phyloP scores from a whole-genome alignment of 2,113 vertebrate species.

The Lathamus discolor region DNA sequence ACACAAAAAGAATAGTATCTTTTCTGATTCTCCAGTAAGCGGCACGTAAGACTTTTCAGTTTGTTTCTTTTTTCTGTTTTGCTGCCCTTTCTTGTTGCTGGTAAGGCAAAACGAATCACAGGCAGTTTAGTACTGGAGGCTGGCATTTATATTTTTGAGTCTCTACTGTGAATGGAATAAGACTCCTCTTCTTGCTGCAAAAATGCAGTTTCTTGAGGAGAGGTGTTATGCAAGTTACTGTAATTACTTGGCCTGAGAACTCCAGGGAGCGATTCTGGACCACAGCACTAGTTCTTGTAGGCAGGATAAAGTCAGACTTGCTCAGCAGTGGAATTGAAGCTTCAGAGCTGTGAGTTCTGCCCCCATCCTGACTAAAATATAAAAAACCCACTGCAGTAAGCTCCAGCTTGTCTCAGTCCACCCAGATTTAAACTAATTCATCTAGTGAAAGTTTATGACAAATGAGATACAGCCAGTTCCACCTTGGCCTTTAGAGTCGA shows the following conservation, averaged over 20 bases:
- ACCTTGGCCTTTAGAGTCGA: slow-evolving; percentile 30
- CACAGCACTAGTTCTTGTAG: slow-evolving; percentile 4
- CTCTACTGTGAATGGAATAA: slow-evolving; percentile 1
- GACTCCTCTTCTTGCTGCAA: not conserved
- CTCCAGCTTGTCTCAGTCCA: not conserved
- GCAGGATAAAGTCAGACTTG: not conserved
- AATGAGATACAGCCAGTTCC: slow-evolving; percentile 41
- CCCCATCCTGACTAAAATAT: not conserved
- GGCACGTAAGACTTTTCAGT: not conserved
- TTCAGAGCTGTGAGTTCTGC: not conserved
- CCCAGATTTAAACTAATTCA: slow-evolving; percentile 19
- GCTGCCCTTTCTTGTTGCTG: not conserved
- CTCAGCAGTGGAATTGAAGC: not conserved
- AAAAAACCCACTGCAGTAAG: not conserved
- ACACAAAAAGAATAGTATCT: not conserved
- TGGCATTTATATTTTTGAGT: not conserved
- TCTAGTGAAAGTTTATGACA: slow-evolving; percentile 35
- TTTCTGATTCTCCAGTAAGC: not conserved
- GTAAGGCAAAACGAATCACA: not conserved
- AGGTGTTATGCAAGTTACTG: slow-evolving; percentile 27
- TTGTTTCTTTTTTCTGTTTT: not conserved
- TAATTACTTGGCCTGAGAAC: slow-evolving; percentile 31
- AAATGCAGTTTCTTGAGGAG: slow-evolving; percentile 17
- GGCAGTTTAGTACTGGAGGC: not conserved
- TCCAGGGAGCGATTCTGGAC: slow-evolving; percentile 18